Conservation (phyloP, 2,888 invertebrate species). For the Cosmia trapezina region DNA sequence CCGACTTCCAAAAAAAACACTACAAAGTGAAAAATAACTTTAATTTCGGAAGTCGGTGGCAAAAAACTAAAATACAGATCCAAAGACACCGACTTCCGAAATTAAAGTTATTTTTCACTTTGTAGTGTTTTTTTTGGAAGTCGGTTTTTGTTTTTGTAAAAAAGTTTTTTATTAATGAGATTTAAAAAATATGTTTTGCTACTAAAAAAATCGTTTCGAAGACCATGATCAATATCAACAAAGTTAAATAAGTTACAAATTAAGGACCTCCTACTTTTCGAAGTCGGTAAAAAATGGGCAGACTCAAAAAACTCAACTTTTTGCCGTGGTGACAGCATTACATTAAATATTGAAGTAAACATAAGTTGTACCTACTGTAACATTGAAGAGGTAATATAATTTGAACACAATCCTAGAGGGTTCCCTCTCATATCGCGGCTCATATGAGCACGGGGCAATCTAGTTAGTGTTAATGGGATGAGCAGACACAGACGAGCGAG, state of each 20-base stretch:
- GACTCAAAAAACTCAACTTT: background rate
- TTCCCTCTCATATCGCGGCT: slow-evolving; percentile 31
- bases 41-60: too few relatives aligned
- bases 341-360: slow-evolving; percentile 10
- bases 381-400: slow-evolving; percentile 46
- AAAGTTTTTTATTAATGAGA: background rate
- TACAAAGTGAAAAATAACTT: too few relatives aligned
- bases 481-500: slow-evolving; percentile 51
- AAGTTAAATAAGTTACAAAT: background rate
- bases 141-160: background rate
- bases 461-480: slow-evolving; percentile 64
- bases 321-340: background rate
- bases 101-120: too few relatives aligned
- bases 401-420: slow-evolving; percentile 42
- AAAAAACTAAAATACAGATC: too few relatives aligned
- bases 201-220: background rate
- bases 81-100: too few relatives aligned
- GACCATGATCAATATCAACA: too few relatives aligned
- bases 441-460: slow-evolving; percentile 55
- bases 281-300: background rate
- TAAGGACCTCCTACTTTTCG: background rate
- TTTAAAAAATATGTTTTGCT: background rate
- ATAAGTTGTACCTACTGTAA: slow-evolving; percentile 4
- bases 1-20: too few relatives aligned
- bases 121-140: too few relatives aligned